A percentile compares a stretch with the other conserved stretches of the same genome.
These are phyloP conservation scores for Phalacrocorax carbo DNA, from an alignment of 2,113 vertebrate species.

Conservation along the genomic window DNA sequence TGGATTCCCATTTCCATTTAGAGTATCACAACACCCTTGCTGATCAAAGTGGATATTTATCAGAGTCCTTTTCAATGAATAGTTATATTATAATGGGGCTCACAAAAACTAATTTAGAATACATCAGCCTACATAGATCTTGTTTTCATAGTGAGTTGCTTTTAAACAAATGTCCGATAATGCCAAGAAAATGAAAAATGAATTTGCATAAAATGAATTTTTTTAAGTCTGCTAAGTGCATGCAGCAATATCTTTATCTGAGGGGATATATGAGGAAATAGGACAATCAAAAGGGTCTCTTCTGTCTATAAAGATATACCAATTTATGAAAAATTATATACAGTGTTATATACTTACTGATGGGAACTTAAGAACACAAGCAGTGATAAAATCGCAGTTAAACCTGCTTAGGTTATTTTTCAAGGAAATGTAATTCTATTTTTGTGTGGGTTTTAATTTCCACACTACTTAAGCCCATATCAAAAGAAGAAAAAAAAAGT, in stretches of 20 bases:
- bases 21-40: background rate
- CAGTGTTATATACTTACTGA: background rate
- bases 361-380: background rate
- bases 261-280: background rate
- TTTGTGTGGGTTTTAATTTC: background rate
- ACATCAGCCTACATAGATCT: background rate
- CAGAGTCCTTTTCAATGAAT: slow-evolving; percentile 7
- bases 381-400: background rate
- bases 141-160: slow-evolving; percentile 30
- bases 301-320: background rate
- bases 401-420: background rate
- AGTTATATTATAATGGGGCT: background rate
- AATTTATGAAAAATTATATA: background rate
- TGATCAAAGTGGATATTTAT: slow-evolving; percentile 55
- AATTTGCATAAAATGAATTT: background rate
- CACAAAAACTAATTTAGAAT: slow-evolving; percentile 38
- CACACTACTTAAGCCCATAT: background rate
- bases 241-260: background rate
- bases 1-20: slow-evolving; percentile 25
- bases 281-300: background rate
- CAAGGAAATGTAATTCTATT: background rate
- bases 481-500: no score
- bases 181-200: slow-evolving; percentile 32
- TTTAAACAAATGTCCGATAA: slow-evolving; percentile 35
- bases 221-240: background rate